Evolutionary conservation across 2,113 vertebrate genomes (phyloP).

Genomic region (Gnathonemus longibarbis): DNA sequence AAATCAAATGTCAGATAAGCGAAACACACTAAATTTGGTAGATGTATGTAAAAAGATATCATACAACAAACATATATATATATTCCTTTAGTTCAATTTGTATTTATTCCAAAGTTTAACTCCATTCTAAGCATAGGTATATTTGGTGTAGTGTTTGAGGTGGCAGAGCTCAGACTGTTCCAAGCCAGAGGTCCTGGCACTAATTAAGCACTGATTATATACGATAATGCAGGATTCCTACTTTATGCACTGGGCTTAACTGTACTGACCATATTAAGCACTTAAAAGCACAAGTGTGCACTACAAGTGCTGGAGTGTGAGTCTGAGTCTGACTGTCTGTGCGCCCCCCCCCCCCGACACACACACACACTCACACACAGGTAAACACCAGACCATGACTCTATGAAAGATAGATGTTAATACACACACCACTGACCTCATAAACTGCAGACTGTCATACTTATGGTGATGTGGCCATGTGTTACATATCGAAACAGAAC

Average conservation of each 20-base stretch:
- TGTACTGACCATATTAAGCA: neutral
- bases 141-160: neutral
- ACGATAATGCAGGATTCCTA: neutral
- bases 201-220: neutral
- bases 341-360: neutral
- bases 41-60: no score
- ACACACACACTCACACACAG: neutral
- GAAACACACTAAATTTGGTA: no score
- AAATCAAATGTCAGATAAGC: neutral
- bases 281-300: neutral
- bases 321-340: neutral
- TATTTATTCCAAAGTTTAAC: neutral
- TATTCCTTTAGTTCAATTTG: neutral
- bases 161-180: neutral
- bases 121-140: neutral
- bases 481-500: slow-evolving; percentile 12
- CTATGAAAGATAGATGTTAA: neutral
- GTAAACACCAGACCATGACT: neutral
- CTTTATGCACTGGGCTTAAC: neutral
- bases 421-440: neutral
- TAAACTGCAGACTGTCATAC: slow-evolving; percentile 1
- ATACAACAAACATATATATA: no score
- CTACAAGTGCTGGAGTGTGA: neutral
- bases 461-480: neutral
- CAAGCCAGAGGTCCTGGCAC: neutral